phyloP scores from a whole-genome alignment of 2,113 vertebrate genomes.

The Leptodactylus fuscus region DNA sequence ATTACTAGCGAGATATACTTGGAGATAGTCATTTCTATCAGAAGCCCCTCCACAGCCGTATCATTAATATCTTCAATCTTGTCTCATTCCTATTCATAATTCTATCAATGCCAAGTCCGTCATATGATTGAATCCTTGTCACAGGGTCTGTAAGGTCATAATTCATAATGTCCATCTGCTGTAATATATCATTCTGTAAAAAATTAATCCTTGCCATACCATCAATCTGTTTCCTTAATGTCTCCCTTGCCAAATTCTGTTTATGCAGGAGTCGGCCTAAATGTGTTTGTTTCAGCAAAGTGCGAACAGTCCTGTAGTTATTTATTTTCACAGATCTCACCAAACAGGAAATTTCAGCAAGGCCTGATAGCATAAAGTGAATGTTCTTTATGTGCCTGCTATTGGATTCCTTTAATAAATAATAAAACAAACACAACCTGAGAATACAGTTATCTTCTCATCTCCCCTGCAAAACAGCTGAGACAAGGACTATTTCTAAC shows the following conservation, averaged over 20 bases:
- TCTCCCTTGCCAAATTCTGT: constrained; percentile 55
- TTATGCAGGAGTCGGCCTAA: constrained; percentile 46
- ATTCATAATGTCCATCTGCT: constrained; percentile 58
- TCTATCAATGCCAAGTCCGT: background rate
- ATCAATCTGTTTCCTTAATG: constrained; percentile 57
- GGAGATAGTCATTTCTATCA: constrained; percentile 31
- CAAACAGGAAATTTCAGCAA: constrained; percentile 37
- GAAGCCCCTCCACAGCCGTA: background rate
- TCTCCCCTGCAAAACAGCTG: constrained; percentile 39
- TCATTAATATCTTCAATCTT: background rate
- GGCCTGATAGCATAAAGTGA: constrained; percentile 21
- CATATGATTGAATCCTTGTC: constrained; percentile 36
- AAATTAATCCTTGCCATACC: constrained; percentile 49
- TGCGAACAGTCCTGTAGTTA: constrained; percentile 32
- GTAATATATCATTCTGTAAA: constrained; percentile 54
- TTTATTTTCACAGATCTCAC: constrained; percentile 47
- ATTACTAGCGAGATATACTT: constrained; percentile 67
- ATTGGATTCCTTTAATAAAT: constrained; percentile 42
- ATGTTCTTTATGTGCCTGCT: constrained; percentile 34
- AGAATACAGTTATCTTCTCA: constrained; percentile 46
- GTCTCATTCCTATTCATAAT: background rate
- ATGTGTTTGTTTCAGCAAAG: constrained; percentile 54
- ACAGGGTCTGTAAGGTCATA: constrained; percentile 38
- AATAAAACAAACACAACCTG: constrained; percentile 37
- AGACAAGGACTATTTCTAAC: constrained; percentile 29